These are phyloP conservation scores for Suillia variegata DNA, from an alignment of 2,888 invertebrate species.

Conservation along the genomic window DNA sequence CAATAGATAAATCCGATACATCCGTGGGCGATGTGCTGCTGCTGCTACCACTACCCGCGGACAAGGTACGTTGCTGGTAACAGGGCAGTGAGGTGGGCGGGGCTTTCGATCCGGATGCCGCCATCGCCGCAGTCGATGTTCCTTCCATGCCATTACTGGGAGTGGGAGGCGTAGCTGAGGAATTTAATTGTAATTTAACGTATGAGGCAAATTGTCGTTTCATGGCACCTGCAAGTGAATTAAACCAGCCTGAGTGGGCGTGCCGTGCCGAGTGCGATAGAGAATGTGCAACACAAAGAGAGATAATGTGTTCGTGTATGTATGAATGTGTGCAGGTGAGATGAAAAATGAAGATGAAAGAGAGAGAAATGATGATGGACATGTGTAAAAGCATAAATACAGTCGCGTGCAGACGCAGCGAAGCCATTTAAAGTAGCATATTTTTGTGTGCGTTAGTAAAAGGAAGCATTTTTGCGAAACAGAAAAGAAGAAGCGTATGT, in stretches of 20 bases:
- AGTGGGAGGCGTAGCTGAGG: conserved; percentile 41
- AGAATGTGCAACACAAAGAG: too few species aligned
- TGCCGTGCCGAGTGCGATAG: conserved; percentile 4
- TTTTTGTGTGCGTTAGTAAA: conserved; percentile 8
- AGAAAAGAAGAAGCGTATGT: too few species aligned
- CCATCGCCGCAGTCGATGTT: background rate
- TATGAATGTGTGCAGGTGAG: too few species aligned
- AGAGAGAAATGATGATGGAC: too few species aligned
- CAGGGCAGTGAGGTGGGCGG: conserved; percentile 31
- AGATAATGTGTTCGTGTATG: too few species aligned
- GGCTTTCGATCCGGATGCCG: background rate
- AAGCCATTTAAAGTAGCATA: background rate
- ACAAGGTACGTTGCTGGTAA: conserved; percentile 50
- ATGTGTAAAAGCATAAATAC: conserved; percentile 8
- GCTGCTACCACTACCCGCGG: conserved; percentile 46
- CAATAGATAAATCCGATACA: conserved; percentile 28
- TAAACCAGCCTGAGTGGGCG: conserved; percentile 65
- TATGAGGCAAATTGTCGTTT: conserved; percentile 84
- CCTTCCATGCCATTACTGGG: too few species aligned
- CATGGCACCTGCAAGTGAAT: conserved; percentile 71
- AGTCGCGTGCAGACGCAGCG: conserved; percentile 6
- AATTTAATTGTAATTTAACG: conserved; percentile 75
- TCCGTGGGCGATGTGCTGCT: conserved; percentile 52
- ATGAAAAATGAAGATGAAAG: conserved; percentile 3
- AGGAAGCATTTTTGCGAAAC: conserved; percentile 13